Percentiles rank a stretch among this genome's conserved stretches.
These are phyloP conservation scores for Oreamnos americanus DNA, from an alignment of 2,113 vertebrate genomes.

Conservation along the genomic window DNA sequence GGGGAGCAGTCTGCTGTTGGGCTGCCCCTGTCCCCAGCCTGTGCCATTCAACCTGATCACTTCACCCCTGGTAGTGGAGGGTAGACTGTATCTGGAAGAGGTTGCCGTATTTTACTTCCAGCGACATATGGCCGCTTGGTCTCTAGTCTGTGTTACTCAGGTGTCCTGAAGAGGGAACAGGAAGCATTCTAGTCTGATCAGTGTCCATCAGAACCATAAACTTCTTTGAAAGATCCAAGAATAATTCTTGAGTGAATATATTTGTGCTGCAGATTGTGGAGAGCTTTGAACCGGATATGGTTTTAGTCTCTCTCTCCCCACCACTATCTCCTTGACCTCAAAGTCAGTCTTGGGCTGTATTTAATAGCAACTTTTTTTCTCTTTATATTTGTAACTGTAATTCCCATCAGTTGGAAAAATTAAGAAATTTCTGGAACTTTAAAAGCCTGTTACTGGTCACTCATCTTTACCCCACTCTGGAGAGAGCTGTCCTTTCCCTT, in stretches of 20 bases:
- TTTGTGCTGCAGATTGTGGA: background rate
- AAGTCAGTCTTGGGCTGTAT: background rate
- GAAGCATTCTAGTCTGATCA: background rate
- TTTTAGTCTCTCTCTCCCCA: background rate
- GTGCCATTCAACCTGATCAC: background rate
- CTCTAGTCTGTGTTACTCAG: background rate
- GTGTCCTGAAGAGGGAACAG: background rate
- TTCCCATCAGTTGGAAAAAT: background rate
- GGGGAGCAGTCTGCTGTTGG: background rate
- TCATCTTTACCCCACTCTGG: fast-evolving
- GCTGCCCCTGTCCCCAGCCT: background rate
- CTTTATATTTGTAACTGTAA: background rate
- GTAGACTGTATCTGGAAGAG: background rate
- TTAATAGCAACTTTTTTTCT: background rate
- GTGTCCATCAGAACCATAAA: background rate
- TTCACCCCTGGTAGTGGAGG: background rate
- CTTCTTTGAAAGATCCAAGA: background rate
- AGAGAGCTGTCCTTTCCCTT: background rate
- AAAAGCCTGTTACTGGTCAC: background rate
- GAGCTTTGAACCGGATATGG: background rate
- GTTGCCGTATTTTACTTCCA: background rate
- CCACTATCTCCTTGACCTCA: background rate
- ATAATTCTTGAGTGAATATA: background rate
- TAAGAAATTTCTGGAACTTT: background rate
- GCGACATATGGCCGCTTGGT: no score